Conservation (phyloP, 2,888 invertebrate species). For the Drosophila paranaensis region DNA sequence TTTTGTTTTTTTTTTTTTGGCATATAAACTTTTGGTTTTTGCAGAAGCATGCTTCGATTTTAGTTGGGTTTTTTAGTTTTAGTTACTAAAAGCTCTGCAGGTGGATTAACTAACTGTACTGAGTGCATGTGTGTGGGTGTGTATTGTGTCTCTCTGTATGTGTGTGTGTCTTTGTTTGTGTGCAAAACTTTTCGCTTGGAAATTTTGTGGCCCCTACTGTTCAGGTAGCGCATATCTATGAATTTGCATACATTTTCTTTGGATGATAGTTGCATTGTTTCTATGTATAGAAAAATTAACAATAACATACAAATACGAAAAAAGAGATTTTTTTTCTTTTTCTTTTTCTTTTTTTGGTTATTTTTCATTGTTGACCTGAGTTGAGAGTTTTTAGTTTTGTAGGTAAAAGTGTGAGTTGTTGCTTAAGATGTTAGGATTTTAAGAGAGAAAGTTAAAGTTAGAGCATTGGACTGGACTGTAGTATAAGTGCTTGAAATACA, state of each 20-base stretch:
- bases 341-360: constrained; percentile 28
- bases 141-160: background rate
- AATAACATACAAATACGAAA: constrained; percentile 85
- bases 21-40: constrained; percentile 30
- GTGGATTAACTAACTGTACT: constrained; percentile 38
- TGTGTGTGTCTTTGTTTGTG: constrained; percentile 15
- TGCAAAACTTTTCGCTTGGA: constrained; percentile 52
- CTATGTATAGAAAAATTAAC: constrained; percentile 83
- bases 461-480: constrained; percentile 60
- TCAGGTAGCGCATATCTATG: constrained; percentile 81
- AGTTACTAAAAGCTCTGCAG: constrained; percentile 37
- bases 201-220: constrained; percentile 65
- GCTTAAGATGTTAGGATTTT: constrained; percentile 59
- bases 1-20: constrained; percentile 18
- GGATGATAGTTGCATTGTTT: constrained; percentile 81
- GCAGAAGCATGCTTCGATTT: constrained; percentile 76
- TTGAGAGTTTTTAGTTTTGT: constrained; percentile 64
- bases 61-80: constrained; percentile 25
- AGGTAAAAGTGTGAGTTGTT: constrained; percentile 70
- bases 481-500: constrained; percentile 56
- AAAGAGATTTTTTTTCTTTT: constrained; percentile 81
- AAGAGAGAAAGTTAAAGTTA: constrained; percentile 75
- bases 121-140: constrained; percentile 28
- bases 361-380: constrained; percentile 65
- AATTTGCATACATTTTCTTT: constrained; percentile 84